Conservation (phyloP, 2,888 invertebrate genomes). For the Thecocarcelia acutangulata region DNA sequence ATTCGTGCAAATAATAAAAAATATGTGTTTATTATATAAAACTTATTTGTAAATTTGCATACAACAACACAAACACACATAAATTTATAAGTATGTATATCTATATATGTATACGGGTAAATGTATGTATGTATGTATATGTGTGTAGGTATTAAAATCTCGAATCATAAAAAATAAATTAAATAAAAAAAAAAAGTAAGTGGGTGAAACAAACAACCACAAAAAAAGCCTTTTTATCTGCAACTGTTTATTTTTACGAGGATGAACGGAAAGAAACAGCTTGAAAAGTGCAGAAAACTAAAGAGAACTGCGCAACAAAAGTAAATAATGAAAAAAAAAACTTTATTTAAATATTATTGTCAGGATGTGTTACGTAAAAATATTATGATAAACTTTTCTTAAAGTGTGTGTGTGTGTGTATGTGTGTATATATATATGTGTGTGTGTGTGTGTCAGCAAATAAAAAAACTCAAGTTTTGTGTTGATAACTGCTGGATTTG, state of each 20-base stretch:
- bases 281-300: slow-evolving; percentile 11
- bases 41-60: too few relatives aligned
- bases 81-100: background rate
- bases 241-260: slow-evolving; percentile 48
- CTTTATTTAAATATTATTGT: slow-evolving; percentile 49
- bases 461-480: background rate
- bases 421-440: too few relatives aligned
- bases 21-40: too few relatives aligned
- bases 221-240: slow-evolving; percentile 48
- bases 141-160: slow-evolving; percentile 1
- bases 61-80: too few relatives aligned
- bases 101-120: background rate
- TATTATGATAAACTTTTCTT: background rate
- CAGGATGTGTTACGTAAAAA: slow-evolving; percentile 58
- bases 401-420: background rate
- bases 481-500: slow-evolving; percentile 21
- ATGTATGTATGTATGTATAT: background rate
- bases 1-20: too few relatives aligned
- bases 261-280: slow-evolving; percentile 41
- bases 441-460: background rate
- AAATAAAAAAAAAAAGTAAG: slow-evolving; percentile 15
- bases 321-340: background rate
- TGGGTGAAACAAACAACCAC: slow-evolving; percentile 6
- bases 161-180: background rate
- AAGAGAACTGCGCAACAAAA: slow-evolving; percentile 10